Conservation (phyloP, 2,888 invertebrate species). For the Drosophila koepferae region DNA sequence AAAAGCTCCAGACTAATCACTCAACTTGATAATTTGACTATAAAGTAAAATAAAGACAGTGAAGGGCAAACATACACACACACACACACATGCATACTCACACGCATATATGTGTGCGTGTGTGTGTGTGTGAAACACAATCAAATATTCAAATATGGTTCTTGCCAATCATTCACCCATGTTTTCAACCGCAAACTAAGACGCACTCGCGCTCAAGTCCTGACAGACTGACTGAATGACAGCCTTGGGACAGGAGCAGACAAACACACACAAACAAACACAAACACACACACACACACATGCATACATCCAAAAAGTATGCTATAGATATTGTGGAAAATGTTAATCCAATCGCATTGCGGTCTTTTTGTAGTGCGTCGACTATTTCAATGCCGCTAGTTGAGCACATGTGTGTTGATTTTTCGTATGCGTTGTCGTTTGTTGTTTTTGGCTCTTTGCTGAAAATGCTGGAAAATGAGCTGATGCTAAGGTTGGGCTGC, state of each 20-base stretch:
- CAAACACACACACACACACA: neutral
- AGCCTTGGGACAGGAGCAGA: conserved; percentile 7
- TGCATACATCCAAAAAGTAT: conserved; percentile 26
- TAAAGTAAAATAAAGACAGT: neutral
- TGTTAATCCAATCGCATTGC: conserved; percentile 77
- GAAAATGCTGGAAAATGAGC: neutral
- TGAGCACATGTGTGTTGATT: conserved; percentile 60
- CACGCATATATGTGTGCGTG: no score
- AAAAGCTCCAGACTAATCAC: conserved; percentile 1
- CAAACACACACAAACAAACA: neutral
- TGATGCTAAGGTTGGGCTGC: neutral
- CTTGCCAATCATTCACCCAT: conserved; percentile 61
- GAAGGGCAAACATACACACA: neutral
- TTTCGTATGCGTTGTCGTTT: conserved; percentile 17
- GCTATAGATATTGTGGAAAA: conserved; percentile 58
- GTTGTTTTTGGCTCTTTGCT: neutral
- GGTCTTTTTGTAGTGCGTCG: conserved; percentile 68
- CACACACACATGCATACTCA: neutral
- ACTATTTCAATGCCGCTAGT: conserved; percentile 21
- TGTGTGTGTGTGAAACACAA: conserved; percentile 37
- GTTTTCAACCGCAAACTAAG: conserved; percentile 70
- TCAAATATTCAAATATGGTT: conserved; percentile 72
- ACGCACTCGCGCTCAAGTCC: conserved; percentile 48
- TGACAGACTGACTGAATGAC: conserved; percentile 20
- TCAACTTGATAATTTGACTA: conserved; percentile 8